Evolutionary conservation across 2,888 invertebrate genomes (phyloP), one percentile per base, ranked within the genome.

Genomic region (Xylocampa areola): DNA sequence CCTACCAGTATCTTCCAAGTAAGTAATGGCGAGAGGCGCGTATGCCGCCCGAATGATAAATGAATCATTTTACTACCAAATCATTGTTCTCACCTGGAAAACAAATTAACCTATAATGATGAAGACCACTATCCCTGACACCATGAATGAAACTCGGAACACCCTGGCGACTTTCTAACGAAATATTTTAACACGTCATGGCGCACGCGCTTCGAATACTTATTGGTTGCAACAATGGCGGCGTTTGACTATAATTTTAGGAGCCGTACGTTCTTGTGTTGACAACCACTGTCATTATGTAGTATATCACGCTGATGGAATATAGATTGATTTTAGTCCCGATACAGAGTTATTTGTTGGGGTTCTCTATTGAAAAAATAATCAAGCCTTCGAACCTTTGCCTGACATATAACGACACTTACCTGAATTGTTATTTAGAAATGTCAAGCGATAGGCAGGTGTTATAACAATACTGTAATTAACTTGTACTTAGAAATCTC

Each of bases 101-200:
- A 48, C 65, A 21, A 65, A 63, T 73, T 37, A 57, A 33, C 33
- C 55, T 47, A 25, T 53, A 58, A 60, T 71, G 50, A 64, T 57
- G 73, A 74, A 63, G 61, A 72, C 55, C 68, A 69, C 70, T 77
- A 64, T 73, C 65, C 59, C 60, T 62, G 51, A 51, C 49, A 68
- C 73, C 68, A 77, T 81, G 86, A 64, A 68, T 68, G 57, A 82
- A 78, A 80, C 68, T 65, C 76, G 41, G 48, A 58, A 83, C 61
- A 75, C 87, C 81, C 60, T 65, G 57, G 81, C 71, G 87, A 92
- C 93, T 93, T 93, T 93, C 93, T 89, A 92, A 81, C 85, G 80
- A 91, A 91, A 90, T 90, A 92, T 91, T 91, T 86, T 80, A 87
- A 85, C 82, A 66, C 65, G 58, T 65, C 59, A 50, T 75, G n/a